These are phyloP conservation scores for Apamea crenata DNA, from an alignment of 2,888 invertebrate genomes.

Conservation along the genomic window DNA sequence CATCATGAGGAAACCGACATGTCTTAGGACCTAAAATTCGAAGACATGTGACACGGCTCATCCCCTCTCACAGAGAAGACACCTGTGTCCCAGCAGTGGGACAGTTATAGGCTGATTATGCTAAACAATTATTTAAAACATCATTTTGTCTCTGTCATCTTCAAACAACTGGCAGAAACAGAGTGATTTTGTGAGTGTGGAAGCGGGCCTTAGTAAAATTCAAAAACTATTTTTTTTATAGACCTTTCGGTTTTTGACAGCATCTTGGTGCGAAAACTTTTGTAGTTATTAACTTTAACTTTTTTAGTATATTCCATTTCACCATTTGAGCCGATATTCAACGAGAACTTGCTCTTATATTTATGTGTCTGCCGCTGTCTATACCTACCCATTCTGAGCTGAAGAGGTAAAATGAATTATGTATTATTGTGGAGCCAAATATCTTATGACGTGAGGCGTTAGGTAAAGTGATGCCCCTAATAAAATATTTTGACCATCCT, in stretches of 20 bases:
- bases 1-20: too few relatives aligned
- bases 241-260: too few relatives aligned
- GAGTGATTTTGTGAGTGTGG: not conserved
- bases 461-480: not conserved
- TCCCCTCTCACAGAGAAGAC: too few relatives aligned
- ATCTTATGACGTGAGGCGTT: not conserved
- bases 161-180: not conserved
- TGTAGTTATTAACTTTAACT: too few relatives aligned
- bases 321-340: not conserved
- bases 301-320: not conserved
- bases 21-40: too few relatives aligned
- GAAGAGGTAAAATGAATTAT: not conserved
- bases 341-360: not conserved
- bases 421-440: not conserved
- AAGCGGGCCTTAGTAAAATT: not conserved
- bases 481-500: not conserved
- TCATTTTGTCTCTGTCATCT: not conserved
- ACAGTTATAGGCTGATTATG: too few relatives aligned
- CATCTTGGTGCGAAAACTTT: too few relatives aligned
- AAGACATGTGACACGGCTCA: too few relatives aligned
- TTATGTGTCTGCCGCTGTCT: not conserved
- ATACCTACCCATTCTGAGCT: not conserved
- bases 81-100: too few relatives aligned
- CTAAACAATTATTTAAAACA: not conserved
- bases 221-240: not conserved